A percentile compares a stretch with the other conserved stretches of the same genome.
Evolutionary conservation across 92 coral and sea anemone species (phyloP).

Genomic region (Muricea muricata): DNA sequence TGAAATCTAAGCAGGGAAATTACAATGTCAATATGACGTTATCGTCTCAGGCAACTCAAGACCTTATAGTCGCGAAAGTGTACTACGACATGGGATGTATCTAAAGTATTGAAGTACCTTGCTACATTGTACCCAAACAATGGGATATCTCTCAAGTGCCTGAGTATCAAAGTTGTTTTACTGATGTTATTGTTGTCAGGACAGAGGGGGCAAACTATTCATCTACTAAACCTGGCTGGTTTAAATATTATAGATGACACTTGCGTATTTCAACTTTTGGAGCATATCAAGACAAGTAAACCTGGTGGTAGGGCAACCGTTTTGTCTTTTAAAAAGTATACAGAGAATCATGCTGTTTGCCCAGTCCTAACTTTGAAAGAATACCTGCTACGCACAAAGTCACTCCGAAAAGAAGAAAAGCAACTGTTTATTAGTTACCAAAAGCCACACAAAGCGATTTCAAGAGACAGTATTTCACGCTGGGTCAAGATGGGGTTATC

Average conservation of each 20-base stretch:
- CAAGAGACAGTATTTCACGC: no score
- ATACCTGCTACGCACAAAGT: background rate
- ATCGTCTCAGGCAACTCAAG: conserved; percentile 4
- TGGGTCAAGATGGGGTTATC: no score
- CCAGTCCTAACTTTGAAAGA: background rate
- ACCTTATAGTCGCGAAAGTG: conserved; percentile 54
- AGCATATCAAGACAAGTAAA: conserved; percentile 46
- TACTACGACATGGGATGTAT: conserved; percentile 69
- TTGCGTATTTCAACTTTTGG: conserved; percentile 57
- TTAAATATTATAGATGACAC: conserved; percentile 51
- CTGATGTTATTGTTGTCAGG: conserved; percentile 65
- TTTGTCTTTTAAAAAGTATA: no score
- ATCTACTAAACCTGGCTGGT: conserved; percentile 60
- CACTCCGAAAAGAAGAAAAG: background rate
- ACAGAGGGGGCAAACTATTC: conserved; percentile 66
- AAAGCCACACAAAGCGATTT: no score
- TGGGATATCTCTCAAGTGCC: conserved; percentile 55
- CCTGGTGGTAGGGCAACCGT: no score
- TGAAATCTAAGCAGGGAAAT: conserved; percentile 13
- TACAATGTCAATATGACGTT: background rate
- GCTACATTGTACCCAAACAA: conserved; percentile 53
- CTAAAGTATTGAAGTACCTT: conserved; percentile 64
- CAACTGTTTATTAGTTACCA: no score
- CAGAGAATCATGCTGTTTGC: no score
- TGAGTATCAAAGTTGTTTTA: no score